A percentile compares a stretch with the other conserved stretches of the same genome.
Conservation (phyloP, 2,113 vertebrate genomes). For the Hirundichthys speculiger region DNA sequence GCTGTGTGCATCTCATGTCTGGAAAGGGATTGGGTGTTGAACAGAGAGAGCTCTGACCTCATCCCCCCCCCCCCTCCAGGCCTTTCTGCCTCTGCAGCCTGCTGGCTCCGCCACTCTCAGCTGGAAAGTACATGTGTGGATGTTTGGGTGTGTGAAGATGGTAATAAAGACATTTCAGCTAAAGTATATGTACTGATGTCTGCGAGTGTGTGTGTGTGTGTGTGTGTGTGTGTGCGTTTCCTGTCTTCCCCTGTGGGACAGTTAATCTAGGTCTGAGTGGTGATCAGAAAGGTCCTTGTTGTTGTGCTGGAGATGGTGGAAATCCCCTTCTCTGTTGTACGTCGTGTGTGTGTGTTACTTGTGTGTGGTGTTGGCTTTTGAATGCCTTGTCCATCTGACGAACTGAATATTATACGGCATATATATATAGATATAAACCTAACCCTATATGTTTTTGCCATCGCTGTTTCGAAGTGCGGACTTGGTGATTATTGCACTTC, state of each 20-base stretch:
- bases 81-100: conserved; percentile 23
- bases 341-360: conserved; percentile 15
- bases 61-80: conserved; percentile 13
- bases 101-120: conserved; percentile 12
- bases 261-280: conserved; percentile 35
- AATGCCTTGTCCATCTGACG: conserved; percentile 31
- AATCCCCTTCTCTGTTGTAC: conserved; percentile 59
- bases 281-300: conserved; percentile 69
- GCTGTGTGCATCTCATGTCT: not conserved
- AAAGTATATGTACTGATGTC: conserved; percentile 1
- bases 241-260: conserved; percentile 43
- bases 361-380: conserved; percentile 41
- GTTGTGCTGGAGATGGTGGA: conserved; percentile 59
- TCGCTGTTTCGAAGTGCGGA: too few relatives aligned
- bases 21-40: not conserved
- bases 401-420: too few relatives aligned
- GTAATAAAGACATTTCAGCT: conserved; percentile 23
- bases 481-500: too few relatives aligned
- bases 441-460: too few relatives aligned
- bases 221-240: conserved; percentile 44
- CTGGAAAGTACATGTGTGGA: conserved; percentile 40
- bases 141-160: conserved; percentile 16
- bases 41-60: conserved; percentile 4
- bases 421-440: too few relatives aligned
- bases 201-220: conserved; percentile 33